These are phyloP conservation scores for Indicator indicator DNA, from an alignment of 2,113 vertebrate genomes.

Conservation along the genomic window DNA sequence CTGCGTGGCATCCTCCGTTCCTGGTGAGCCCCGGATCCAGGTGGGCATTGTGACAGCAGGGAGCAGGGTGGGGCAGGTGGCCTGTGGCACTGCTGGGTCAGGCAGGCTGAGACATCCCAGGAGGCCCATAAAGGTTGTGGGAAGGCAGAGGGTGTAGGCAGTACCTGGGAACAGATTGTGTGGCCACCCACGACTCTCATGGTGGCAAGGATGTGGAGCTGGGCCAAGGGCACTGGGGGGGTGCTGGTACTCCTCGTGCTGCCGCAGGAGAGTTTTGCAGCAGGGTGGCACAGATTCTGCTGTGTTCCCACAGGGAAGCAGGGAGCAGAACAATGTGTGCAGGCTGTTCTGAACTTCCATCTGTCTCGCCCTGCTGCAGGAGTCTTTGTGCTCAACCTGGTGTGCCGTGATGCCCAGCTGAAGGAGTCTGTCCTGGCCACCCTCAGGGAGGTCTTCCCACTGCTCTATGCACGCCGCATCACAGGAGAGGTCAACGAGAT, in stretches of 20 bases:
- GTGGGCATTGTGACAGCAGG: background rate
- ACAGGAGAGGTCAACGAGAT: constrained; percentile 93
- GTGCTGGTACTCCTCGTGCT: background rate
- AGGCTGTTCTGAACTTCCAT: background rate
- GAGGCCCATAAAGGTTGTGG: background rate
- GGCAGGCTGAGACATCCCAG: background rate
- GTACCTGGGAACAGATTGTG: background rate
- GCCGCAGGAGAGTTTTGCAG: accelerated
- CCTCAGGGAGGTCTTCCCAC: constrained; percentile 81
- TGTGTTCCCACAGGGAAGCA: accelerated
- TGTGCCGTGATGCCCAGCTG: constrained; percentile 85
- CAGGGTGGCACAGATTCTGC: background rate
- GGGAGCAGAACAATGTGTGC: accelerated
- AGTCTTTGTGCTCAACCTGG: constrained; percentile 93
- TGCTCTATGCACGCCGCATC: constrained; percentile 81
- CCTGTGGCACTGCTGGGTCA: background rate
- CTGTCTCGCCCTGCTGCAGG: constrained; percentile 71
- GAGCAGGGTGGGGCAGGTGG: background rate
- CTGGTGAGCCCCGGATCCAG: accelerated
- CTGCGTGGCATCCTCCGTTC: background rate
- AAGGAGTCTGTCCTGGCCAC: constrained; percentile 82
- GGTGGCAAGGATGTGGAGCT: background rate
- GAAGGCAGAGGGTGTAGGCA: background rate
- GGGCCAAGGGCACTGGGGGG: accelerated
- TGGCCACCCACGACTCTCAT: accelerated